Percentiles rank a stretch among this genome's conserved stretches.
Conservation (phyloP, 2,113 vertebrate genomes). For the Gambusia holbrooki region DNA sequence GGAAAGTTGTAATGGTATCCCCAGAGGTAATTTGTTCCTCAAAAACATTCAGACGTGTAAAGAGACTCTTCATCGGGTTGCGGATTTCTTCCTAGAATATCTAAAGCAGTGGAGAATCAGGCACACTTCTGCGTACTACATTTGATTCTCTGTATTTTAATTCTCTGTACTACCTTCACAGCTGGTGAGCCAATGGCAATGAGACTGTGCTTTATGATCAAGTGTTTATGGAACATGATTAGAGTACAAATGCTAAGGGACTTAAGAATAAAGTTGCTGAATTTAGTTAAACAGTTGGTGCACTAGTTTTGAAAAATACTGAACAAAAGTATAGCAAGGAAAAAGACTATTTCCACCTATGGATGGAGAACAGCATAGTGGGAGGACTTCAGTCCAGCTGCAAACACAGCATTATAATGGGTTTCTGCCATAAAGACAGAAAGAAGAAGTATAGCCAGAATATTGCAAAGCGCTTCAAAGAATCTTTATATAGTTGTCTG, state of each 20-base stretch:
- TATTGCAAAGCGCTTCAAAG: background rate
- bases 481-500: background rate
- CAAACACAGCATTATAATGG: background rate
- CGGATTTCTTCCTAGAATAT: background rate
- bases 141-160: background rate
- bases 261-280: background rate
- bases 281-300: background rate
- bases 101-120: background rate
- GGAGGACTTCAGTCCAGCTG: background rate
- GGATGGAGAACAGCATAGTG: too few relatives aligned
- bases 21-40: constrained; percentile 1
- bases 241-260: background rate
- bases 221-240: constrained; percentile 8
- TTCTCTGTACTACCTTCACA: background rate
- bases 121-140: background rate
- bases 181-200: background rate
- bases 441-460: background rate
- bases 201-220: background rate
- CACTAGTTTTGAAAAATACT: background rate
- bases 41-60: constrained; percentile 2
- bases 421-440: too few relatives aligned
- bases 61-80: background rate
- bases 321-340: background rate
- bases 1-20: constrained; percentile 1
- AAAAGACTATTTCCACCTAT: background rate